phyloP scores from a whole-genome alignment of 2,797 vertebrate species.

The Periophthalmus magnuspinnatus region DNA sequence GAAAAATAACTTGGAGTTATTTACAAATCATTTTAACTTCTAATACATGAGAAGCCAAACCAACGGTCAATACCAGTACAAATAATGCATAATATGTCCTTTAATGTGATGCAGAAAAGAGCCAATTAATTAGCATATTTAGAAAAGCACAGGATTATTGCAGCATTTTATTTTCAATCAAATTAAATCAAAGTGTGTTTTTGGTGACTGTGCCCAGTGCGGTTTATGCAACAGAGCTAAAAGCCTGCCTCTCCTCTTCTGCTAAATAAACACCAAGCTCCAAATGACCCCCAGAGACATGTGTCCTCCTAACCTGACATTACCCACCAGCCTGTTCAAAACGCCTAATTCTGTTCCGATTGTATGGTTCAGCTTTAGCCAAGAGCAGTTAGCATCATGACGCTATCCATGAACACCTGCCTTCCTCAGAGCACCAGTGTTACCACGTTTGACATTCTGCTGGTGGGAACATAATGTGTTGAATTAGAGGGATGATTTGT shows the following conservation, averaged over 20 bases:
- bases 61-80: no score
- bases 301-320: constrained; percentile 40
- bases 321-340: constrained; percentile 46
- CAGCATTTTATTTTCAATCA: background rate
- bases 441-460: constrained; percentile 34
- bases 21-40: no score
- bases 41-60: no score
- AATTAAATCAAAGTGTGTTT: background rate
- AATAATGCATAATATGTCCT: no score
- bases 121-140: no score
- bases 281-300: constrained; percentile 35
- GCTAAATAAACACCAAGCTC: constrained; percentile 18
- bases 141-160: background rate
- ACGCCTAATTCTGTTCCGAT: constrained; percentile 67
- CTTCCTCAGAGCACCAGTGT: constrained; percentile 21
- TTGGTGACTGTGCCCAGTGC: background rate
- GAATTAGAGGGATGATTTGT: constrained; percentile 54
- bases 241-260: constrained; percentile 15
- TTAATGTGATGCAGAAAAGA: no score
- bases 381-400: constrained; percentile 70
- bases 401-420: constrained; percentile 71
- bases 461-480: constrained; percentile 71
- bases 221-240: background rate
- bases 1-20: no score
- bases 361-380: constrained; percentile 67